These are phyloP conservation scores for Choloepus didactylus DNA, from an alignment of 2,797 vertebrate species.

Conservation along the genomic window DNA sequence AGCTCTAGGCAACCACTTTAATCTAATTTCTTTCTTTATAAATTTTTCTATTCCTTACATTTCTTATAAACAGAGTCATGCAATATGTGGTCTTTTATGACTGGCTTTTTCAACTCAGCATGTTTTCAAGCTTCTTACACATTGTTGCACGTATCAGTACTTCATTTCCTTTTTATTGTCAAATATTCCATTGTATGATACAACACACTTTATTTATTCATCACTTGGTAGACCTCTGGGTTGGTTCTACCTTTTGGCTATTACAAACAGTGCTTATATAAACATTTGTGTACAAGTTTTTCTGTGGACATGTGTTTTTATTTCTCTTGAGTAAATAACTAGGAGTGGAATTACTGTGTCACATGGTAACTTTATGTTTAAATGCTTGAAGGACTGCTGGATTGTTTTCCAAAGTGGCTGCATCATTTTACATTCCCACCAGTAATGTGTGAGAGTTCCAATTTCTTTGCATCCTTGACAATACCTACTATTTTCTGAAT, in stretches of 20 bases:
- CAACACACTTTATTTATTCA: conserved; percentile 1
- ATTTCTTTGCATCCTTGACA: conserved; percentile 13
- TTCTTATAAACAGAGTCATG: not conserved
- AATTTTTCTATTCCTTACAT: not conserved
- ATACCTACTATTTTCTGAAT: not conserved
- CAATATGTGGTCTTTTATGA: not conserved
- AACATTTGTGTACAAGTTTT: not conserved
- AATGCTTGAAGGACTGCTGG: not conserved
- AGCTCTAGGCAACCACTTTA: not conserved
- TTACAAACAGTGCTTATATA: not conserved
- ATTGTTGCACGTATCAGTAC: not conserved
- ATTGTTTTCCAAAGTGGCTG: not conserved
- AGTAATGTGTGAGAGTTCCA: not conserved
- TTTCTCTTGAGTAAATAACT: not conserved
- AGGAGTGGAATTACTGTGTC: not conserved
- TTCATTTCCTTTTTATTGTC: not conserved
- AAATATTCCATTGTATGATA: not conserved
- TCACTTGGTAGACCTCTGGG: not conserved
- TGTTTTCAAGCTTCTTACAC: not conserved
- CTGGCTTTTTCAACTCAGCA: not conserved
- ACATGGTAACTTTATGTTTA: conserved; percentile 13
- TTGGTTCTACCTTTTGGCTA: not conserved
- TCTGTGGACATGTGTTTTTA: not conserved
- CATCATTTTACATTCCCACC: not conserved
- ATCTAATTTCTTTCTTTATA: not conserved